Evolutionary conservation across 2,888 invertebrate species (phyloP).

Genomic region (Erebia ligea): DNA sequence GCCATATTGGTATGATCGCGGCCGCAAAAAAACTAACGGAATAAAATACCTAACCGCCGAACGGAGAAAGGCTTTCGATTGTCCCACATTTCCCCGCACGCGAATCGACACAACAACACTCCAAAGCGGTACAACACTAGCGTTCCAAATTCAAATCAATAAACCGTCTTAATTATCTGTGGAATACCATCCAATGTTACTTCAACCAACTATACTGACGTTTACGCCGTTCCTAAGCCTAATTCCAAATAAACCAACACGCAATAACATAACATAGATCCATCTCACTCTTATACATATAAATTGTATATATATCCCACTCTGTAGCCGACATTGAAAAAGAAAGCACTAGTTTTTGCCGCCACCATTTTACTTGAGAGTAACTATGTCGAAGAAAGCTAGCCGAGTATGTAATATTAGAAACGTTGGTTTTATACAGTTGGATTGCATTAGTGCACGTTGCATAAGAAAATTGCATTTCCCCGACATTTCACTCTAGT

Average conservation of each 20-base stretch:
- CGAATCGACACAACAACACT: slow-evolving; percentile 66
- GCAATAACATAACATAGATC: slow-evolving; percentile 60
- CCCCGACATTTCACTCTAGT: slow-evolving; percentile 52
- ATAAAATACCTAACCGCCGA: slow-evolving; percentile 79
- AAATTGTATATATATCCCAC: slow-evolving; percentile 52
- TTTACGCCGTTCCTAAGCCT: slow-evolving; percentile 54
- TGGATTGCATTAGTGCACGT: slow-evolving; percentile 72
- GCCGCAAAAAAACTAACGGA: slow-evolving; percentile 82
- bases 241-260: slow-evolving; percentile 50
- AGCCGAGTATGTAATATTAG: slow-evolving; percentile 80
- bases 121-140: slow-evolving; percentile 63
- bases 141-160: slow-evolving; percentile 49
- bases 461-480: slow-evolving; percentile 82
- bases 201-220: slow-evolving; percentile 60
- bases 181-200: slow-evolving; percentile 22
- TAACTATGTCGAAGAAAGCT: slow-evolving; percentile 78
- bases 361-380: slow-evolving; percentile 71
- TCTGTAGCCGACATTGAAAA: slow-evolving; percentile 76
- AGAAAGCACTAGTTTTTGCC: slow-evolving; percentile 78
- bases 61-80: slow-evolving; percentile 83
- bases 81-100: slow-evolving; percentile 80
- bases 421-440: slow-evolving; percentile 72
- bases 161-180: slow-evolving; percentile 54
- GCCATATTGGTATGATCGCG: slow-evolving; percentile 76
- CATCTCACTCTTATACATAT: slow-evolving; percentile 58